Conservation (phyloP, 2,797 vertebrate species). For the Bovichtus diacanthus region DNA sequence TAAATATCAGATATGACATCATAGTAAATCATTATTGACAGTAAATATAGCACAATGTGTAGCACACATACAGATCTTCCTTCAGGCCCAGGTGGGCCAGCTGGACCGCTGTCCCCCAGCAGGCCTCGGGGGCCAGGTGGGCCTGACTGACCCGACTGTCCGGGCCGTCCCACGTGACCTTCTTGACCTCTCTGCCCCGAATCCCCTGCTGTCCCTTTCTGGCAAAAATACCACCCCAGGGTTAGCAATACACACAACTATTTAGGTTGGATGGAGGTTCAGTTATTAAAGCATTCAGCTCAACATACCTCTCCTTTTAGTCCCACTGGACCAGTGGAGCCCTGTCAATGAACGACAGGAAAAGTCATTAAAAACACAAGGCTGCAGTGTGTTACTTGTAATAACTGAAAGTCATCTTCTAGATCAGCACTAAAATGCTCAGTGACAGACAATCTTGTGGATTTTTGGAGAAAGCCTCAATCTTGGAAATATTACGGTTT, state of each 20-base stretch:
- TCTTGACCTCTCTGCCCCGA: constrained; percentile 86
- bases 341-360: constrained; percentile 84
- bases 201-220: constrained; percentile 95
- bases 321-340: constrained; percentile 86
- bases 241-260: constrained; percentile 54
- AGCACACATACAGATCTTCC: constrained; percentile 90
- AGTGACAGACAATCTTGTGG: neutral
- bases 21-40: neutral
- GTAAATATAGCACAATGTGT: constrained; percentile 5
- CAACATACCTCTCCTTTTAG: constrained; percentile 91
- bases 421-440: neutral
- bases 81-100: constrained; percentile 90
- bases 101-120: constrained; percentile 86
- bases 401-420: neutral
- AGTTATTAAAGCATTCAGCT: constrained; percentile 34
- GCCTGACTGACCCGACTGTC: constrained; percentile 88
- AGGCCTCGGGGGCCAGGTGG: constrained; percentile 87
- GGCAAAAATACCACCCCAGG: constrained; percentile 74
- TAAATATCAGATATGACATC: neutral
- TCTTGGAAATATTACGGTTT: neutral
- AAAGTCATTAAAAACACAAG: constrained; percentile 9
- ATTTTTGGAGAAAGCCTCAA: neutral
- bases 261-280: neutral
- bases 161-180: constrained; percentile 91
- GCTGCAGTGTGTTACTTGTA: neutral